These are phyloP conservation scores for Apoda limacodes DNA, from an alignment of 2,888 invertebrate species.

Conservation along the genomic window DNA sequence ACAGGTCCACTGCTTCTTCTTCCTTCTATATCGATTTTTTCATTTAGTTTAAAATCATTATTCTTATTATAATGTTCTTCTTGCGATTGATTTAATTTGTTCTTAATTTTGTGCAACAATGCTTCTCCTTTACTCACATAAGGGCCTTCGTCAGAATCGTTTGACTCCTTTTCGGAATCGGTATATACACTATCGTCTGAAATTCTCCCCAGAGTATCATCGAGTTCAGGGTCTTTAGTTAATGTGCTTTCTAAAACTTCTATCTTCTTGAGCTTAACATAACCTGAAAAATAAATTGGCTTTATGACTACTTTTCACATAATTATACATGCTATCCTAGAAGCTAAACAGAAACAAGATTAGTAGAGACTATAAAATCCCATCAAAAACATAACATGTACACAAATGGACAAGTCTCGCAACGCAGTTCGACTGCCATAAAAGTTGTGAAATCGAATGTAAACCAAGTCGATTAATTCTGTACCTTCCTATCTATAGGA, in stretches of 20 bases:
- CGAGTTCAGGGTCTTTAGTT: conserved; percentile 37
- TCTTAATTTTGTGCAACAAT: conserved; percentile 35
- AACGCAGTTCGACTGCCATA: no score
- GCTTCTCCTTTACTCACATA: conserved; percentile 34
- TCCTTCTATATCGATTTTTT: conserved; percentile 22
- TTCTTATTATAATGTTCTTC: no score
- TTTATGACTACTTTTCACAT: no score
- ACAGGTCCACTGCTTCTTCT: conserved; percentile 42
- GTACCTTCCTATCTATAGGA: no score
- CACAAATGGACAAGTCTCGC: no score
- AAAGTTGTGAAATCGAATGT: no score
- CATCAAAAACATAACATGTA: no score
- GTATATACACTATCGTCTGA: conserved; percentile 53
- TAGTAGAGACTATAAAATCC: no score
- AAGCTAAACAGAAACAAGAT: no score
- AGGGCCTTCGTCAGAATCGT: conserved; percentile 42
- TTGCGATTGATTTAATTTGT: conserved; percentile 24
- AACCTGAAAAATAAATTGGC: no score
- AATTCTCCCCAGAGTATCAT: conserved; percentile 17
- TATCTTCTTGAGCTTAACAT: conserved; percentile 64
- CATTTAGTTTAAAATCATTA: conserved; percentile 11
- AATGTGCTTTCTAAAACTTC: conserved; percentile 58
- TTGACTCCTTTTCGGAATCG: conserved; percentile 58
- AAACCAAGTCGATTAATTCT: no score
- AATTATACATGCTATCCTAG: no score